A percentile compares a stretch with the other conserved stretches of the same genome.
phyloP scores from a whole-genome alignment of 2,888 invertebrate genomes.

The Sabatieria punctata region DNA sequence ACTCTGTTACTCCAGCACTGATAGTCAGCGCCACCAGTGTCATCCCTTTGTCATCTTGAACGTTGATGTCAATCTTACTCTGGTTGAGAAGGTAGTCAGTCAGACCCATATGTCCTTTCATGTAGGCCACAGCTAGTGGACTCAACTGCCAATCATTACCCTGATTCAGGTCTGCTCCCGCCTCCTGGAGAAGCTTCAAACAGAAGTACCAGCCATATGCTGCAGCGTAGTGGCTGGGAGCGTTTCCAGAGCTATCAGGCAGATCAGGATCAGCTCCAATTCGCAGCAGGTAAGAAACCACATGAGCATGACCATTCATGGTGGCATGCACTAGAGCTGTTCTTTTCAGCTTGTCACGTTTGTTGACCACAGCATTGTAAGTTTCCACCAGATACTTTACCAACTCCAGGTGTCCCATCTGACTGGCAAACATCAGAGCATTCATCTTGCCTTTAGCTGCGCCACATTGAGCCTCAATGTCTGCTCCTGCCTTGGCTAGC shows the following conservation, averaged over 20 bases:
- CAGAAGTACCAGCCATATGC: slow-evolving; percentile 42
- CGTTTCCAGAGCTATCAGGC: slow-evolving; percentile 40
- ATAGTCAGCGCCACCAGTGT: slow-evolving; percentile 34
- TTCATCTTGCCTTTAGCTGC: slow-evolving; percentile 35
- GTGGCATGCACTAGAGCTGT: slow-evolving; percentile 39
- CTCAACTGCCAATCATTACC: slow-evolving; percentile 33
- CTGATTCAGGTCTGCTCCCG: slow-evolving; percentile 18
- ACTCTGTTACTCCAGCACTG: slow-evolving; percentile 26
- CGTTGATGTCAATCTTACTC: slow-evolving; percentile 35
- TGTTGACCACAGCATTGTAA: slow-evolving; percentile 21
- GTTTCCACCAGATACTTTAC: slow-evolving; percentile 35
- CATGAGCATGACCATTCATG: slow-evolving; percentile 38
- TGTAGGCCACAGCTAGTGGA: slow-evolving; percentile 39
- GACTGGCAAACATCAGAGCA: slow-evolving; percentile 38
- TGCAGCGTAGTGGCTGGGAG: slow-evolving; percentile 40
- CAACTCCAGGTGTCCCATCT: slow-evolving; percentile 34
- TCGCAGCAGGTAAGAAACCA: slow-evolving; percentile 36
- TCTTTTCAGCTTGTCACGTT: slow-evolving; percentile 36
- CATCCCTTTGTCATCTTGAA: slow-evolving; percentile 34
- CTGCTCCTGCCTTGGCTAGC: slow-evolving; percentile 32
- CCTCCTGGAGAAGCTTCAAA: slow-evolving; percentile 36
- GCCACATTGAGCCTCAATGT: slow-evolving; percentile 32
- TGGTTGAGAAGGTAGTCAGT: slow-evolving; percentile 35
- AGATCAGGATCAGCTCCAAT: slow-evolving; percentile 36
- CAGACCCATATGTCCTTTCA: slow-evolving; percentile 35